Evolutionary conservation across 2,888 invertebrate species (phyloP), one percentile per base, ranked within the genome.

Genomic region (Thalpophila matura): DNA sequence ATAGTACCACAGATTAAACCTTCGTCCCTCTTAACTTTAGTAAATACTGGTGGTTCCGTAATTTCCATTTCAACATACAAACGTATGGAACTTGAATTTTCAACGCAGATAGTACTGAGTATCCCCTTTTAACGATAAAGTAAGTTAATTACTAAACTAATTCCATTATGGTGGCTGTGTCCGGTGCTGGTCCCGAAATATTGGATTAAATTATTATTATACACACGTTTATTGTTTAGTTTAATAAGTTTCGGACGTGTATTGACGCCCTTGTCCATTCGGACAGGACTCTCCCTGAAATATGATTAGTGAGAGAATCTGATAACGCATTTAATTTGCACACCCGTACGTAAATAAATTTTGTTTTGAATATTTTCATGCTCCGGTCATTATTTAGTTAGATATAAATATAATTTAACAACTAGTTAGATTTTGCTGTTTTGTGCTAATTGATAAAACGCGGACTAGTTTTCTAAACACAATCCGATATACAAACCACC

Each of bases 101-200:
- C 83, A 83, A 77, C 81, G 27, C 84, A 81, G 82, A 86, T 86
- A 87, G 80, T 84, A 74, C 75, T 77, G 79, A 80, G 72, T 74
- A 83, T 81, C 84, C 91, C 88, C 86, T 89, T 90, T 86, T 84
- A 86, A 82, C 83, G 82, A 88, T 87, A 86, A 88, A 89, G 85
- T 86, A 87, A 89, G 83, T 90, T 88, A 89, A 89, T 90, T 88
- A 89, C 84, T 60, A 85, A 90, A 91, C 90, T 89, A 90, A 89
- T 90, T 88, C 87, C 84, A 87, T 90, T 89, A 89, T 83, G 80
- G 82, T 77, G 77, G 80, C 78, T 79, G 77, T 80, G 80, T 74
- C 77, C 77, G 77, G 67, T 65, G 60, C 78, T 62, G 65, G 77
- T 75, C 81, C 80, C 79, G 61, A 83, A 80, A 79, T 81, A 84